Base-by-base conservation (phyloP, 2,888 invertebrate genomes). In the Torymus auratus region DNA sequence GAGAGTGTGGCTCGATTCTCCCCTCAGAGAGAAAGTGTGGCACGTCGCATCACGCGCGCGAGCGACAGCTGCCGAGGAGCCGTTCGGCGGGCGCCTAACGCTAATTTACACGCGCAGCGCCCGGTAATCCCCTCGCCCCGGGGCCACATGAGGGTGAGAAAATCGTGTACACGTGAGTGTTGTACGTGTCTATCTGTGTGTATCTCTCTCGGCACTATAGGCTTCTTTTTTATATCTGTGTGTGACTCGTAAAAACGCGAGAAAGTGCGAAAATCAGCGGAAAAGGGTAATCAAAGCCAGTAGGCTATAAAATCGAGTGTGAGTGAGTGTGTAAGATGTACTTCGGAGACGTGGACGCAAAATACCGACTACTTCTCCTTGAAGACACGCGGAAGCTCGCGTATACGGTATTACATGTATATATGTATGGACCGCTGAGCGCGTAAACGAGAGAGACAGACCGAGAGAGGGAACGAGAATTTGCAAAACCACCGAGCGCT, bases 211-310 rank as follows among this genome's bases (percentile, higher is more conserved):
- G 5, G 41, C n/a, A 2, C 2, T 23, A 20, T 11, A 61, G 23
- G 14, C 55, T 4, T 20, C 1, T 7, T 14, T n/a, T 15, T 12
- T 15, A 20, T 52, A 7, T 28, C 3, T 28, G 28, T 41, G 7
- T 41, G 7, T 7, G 41, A 7, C 56, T 71, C 71, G 71, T 71
- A 71, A 71, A 71, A 71, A 17, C 65, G 68, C 10, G 64, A 1
- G 64, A 65, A 73, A 73, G 64, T 73, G 73, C 64, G 64, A 73
- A 65, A 73, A 73, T 73, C 73, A 73, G 56, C 73, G 73, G 56
- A 73, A 73, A 73, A 72, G 62, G 72, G 72, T 72, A 62, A 61
- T 72, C 72, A 72, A 72, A 62, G 53, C 4, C 15, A 41, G 13
- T 7, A 15, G 41, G 41, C 55, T 17, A 70, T 58, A 15, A 55